A percentile compares a stretch with the other conserved stretches of the same genome.
Conservation (phyloP, 2,797 vertebrate species). For the Rhinichthys osculus region DNA sequence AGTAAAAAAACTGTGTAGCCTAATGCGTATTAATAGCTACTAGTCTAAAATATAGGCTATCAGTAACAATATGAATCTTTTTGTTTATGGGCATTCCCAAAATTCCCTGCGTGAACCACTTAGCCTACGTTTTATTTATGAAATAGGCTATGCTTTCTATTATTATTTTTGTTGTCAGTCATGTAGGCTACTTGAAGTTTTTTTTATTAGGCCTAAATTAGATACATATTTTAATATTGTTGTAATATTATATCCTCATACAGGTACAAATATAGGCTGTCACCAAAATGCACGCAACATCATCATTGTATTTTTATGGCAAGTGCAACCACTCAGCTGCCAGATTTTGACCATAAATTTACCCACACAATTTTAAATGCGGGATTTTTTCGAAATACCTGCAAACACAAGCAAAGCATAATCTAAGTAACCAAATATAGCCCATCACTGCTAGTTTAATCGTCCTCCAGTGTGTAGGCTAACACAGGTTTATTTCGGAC, state of each 20-base stretch:
- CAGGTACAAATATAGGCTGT: neutral
- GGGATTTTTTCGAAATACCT: neutral
- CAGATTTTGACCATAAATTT: neutral
- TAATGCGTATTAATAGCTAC: neutral
- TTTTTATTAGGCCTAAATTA: neutral
- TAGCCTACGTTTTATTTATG: neutral
- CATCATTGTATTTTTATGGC: neutral
- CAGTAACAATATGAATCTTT: neutral
- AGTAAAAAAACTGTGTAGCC: neutral
- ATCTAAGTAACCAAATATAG: neutral
- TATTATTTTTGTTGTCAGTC: neutral
- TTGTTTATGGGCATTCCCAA: neutral
- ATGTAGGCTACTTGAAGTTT: too few relatives aligned
- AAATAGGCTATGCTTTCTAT: neutral
- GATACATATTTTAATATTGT: neutral
- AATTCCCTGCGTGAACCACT: neutral
- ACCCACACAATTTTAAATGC: neutral
- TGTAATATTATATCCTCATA: neutral
- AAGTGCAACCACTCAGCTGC: neutral
- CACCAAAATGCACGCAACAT: neutral
- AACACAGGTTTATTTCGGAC: slow-evolving; percentile 51
- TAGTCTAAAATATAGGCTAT: neutral
- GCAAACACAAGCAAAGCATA: neutral
- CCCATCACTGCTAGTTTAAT: slow-evolving; percentile 37
- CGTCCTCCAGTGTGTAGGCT: slow-evolving; percentile 3